Evolutionary conservation across 2,113 vertebrate species (phyloP).

Genomic region (Pantherophis guttatus): DNA sequence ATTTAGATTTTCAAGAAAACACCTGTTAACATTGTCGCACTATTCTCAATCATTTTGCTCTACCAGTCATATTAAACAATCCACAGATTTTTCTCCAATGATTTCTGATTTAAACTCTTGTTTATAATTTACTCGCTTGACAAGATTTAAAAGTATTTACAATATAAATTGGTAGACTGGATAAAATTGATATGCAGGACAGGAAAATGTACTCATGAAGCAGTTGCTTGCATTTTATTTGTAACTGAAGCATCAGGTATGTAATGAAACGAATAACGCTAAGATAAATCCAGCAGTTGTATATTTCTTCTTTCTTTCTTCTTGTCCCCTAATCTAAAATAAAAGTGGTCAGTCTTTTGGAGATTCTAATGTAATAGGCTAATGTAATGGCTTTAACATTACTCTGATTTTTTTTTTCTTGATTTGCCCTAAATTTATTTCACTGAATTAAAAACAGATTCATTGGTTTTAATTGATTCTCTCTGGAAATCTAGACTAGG

Average conservation of each 20-base stretch:
- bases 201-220: neutral
- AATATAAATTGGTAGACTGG: neutral
- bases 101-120: constrained; percentile 3
- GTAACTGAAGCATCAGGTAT: neutral
- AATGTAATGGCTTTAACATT: neutral
- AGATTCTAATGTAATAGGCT: neutral
- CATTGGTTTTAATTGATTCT: neutral
- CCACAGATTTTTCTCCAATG: constrained; percentile 6
- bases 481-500: neutral
- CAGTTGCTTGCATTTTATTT: neutral
- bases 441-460: neutral
- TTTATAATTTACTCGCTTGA: constrained; percentile 4
- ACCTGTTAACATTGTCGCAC: constrained; percentile 61
- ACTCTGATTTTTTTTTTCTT: neutral
- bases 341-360: neutral
- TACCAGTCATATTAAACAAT: constrained; percentile 23
- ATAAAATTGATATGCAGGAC: neutral
- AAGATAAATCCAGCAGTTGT: neutral
- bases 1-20: constrained; percentile 62
- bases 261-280: neutral
- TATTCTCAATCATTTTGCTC: constrained; percentile 19
- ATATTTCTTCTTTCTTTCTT: neutral
- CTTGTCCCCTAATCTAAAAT: neutral
- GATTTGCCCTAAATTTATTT: neutral
- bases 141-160: constrained; percentile 1